Conservation (phyloP, 1,140 invertebrate genomes). For the Parasteatoda tepidariorum region DNA sequence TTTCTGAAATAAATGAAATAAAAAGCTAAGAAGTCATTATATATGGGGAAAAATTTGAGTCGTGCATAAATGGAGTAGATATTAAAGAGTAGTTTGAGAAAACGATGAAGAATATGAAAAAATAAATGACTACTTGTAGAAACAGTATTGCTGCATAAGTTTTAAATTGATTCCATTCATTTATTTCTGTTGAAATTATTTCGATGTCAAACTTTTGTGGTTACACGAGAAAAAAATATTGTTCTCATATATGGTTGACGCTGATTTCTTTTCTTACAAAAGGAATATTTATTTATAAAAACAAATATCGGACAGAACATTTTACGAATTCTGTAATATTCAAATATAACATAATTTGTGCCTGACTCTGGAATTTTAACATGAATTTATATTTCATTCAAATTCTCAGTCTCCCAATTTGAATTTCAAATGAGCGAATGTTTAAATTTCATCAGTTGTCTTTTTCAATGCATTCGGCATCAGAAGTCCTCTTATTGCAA, state of each 20-base stretch:
- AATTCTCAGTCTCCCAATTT: slow-evolving; percentile 43
- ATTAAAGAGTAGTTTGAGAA: no score
- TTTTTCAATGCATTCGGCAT: slow-evolving; percentile 34
- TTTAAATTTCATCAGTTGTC: slow-evolving; percentile 58
- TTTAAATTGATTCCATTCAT: slow-evolving; percentile 28
- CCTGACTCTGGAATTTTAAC: slow-evolving; percentile 38
- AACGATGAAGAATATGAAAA: no score
- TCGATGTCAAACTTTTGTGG: slow-evolving; percentile 33
- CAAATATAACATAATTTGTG: slow-evolving; percentile 56
- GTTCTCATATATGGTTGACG: background rate
- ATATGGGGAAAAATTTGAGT: no score
- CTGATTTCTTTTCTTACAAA: slow-evolving; percentile 1
- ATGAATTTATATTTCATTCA: slow-evolving; percentile 41
- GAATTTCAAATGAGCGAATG: slow-evolving; percentile 55
- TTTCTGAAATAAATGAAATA: no score
- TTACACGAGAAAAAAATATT: slow-evolving; percentile 23
- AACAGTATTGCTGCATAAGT: slow-evolving; percentile 49
- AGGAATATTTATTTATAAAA: slow-evolving; percentile 24
- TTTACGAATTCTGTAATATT: slow-evolving; percentile 37
- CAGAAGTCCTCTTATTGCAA: slow-evolving; percentile 39
- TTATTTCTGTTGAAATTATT: slow-evolving; percentile 45
- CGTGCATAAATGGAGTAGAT: no score
- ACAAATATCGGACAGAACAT: slow-evolving; percentile 9
- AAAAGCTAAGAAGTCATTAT: no score
- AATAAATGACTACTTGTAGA: slow-evolving; percentile 47